A percentile compares a stretch with the other conserved stretches of the same genome.
phyloP scores from a whole-genome alignment of 2,888 invertebrate genomes.

The Neoitamus cyanurus region DNA sequence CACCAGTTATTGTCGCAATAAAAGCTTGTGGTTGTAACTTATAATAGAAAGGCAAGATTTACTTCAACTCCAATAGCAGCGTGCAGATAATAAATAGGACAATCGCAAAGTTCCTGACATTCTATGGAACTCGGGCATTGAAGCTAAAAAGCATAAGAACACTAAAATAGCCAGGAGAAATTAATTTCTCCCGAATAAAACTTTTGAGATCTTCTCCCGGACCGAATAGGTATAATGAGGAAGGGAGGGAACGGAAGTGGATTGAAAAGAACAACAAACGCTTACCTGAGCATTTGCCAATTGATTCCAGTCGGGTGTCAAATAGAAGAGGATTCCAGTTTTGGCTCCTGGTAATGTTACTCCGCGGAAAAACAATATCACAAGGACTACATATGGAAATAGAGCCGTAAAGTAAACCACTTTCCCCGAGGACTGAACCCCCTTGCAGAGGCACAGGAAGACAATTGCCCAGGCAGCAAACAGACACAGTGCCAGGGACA shows the following conservation, averaged over 20 bases:
- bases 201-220: neutral
- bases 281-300: constrained; percentile 76
- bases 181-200: neutral
- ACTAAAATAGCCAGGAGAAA: neutral
- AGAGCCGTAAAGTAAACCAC: constrained; percentile 82
- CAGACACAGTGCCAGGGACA: constrained; percentile 79
- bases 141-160: neutral
- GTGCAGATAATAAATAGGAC: too few species aligned
- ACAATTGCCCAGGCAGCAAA: constrained; percentile 83
- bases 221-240: neutral
- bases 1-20: neutral
- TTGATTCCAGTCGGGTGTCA: constrained; percentile 81
- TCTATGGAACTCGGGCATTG: neutral
- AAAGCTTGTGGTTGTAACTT: neutral
- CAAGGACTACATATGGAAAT: constrained; percentile 80
- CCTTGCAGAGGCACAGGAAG: constrained; percentile 81
- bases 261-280: neutral
- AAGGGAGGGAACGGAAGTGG: neutral
- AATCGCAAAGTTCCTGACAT: neutral
- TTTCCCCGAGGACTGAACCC: constrained; percentile 84
- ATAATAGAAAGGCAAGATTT: neutral
- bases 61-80: too few species aligned
- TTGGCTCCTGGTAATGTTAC: constrained; percentile 82
- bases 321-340: constrained; percentile 81
- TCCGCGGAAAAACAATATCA: constrained; percentile 81